Conservation (phyloP, 2,113 vertebrate species). For the Embiotoca jacksoni region DNA sequence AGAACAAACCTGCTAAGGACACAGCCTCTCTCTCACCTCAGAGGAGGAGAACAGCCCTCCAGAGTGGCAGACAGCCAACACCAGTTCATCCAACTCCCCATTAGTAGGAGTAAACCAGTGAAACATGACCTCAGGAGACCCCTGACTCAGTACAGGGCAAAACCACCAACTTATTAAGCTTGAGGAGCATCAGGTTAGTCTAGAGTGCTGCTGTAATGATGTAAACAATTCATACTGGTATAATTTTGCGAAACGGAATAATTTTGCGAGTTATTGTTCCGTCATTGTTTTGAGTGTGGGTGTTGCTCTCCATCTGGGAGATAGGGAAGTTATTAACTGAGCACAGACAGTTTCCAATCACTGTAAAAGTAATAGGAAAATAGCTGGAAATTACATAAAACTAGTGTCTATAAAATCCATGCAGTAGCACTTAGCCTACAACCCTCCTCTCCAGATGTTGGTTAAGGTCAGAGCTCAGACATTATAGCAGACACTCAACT, state of each 20-base stretch:
- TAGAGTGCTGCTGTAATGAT: conserved; percentile 48
- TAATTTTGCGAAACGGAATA: conserved; percentile 34
- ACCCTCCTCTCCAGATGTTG: conserved; percentile 62
- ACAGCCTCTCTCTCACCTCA: conserved; percentile 43
- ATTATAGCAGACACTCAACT: conserved; percentile 30
- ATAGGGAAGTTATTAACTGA: conserved; percentile 71
- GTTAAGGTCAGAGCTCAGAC: conserved; percentile 54
- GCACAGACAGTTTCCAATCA: conserved; percentile 65
- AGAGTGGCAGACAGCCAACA: conserved; percentile 9
- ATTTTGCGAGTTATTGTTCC: conserved; percentile 61
- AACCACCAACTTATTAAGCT: conserved; percentile 46
- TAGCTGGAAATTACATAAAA: conserved; percentile 65
- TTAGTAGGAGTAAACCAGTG: conserved; percentile 50
- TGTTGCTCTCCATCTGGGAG: conserved; percentile 69
- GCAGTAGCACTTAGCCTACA: conserved; percentile 34
- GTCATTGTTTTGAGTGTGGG: conserved; percentile 70
- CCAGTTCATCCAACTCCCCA: conserved; percentile 32
- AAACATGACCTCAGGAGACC: conserved; percentile 47
- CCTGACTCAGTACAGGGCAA: conserved; percentile 28
- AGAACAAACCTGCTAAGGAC: conserved; percentile 56
- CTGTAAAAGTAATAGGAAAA: conserved; percentile 61
- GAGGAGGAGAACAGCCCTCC: conserved; percentile 36
- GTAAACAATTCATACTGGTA: conserved; percentile 65
- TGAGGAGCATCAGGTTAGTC: conserved; percentile 41
- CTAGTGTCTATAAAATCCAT: conserved; percentile 30